Percentiles rank a stretch among this genome's conserved stretches.
These are phyloP conservation scores for Sweltsa coloradensis DNA, from an alignment of 1,140 invertebrate genomes.

Conservation along the genomic window DNA sequence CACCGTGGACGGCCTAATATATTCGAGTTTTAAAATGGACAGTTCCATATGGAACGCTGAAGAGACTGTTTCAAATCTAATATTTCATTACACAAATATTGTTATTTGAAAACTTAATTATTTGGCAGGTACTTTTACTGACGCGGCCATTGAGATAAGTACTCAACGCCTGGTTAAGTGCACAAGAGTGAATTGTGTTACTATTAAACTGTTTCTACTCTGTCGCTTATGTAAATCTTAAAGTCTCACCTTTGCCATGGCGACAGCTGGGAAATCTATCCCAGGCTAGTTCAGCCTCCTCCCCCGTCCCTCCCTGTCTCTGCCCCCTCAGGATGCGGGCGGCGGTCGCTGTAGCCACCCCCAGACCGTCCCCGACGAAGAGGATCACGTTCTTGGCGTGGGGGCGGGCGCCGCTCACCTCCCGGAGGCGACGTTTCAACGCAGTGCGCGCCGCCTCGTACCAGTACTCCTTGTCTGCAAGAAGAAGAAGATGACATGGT, in stretches of 20 bases:
- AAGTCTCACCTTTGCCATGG: slow-evolving; percentile 56
- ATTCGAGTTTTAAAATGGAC: too few species aligned
- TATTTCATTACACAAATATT: too few species aligned
- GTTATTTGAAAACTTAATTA: too few species aligned
- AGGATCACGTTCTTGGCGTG: slow-evolving; percentile 55
- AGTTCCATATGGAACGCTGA: too few species aligned
- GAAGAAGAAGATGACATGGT: not conserved
- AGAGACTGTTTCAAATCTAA: too few species aligned
- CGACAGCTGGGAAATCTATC: slow-evolving; percentile 60
- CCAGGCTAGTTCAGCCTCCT: slow-evolving; percentile 52
- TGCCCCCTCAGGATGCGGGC: slow-evolving; percentile 52
- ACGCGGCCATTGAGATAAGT: too few species aligned
- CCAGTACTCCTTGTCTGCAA: slow-evolving; percentile 19
- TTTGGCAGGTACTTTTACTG: too few species aligned
- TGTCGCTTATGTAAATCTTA: too few species aligned
- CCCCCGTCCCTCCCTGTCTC: slow-evolving; percentile 35
- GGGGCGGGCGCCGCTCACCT: not conserved
- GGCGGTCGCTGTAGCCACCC: slow-evolving; percentile 60
- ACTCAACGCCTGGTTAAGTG: too few species aligned
- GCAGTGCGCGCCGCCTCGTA: slow-evolving; percentile 16
- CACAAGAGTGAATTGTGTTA: too few species aligned
- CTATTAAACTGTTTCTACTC: too few species aligned
- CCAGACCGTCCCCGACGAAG: slow-evolving; percentile 74
- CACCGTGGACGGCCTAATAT: too few species aligned
- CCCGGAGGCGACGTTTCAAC: slow-evolving; percentile 1